Base-by-base conservation (phyloP, 2,797 vertebrate genomes). In the Rhynchonycteris naso region DNA sequence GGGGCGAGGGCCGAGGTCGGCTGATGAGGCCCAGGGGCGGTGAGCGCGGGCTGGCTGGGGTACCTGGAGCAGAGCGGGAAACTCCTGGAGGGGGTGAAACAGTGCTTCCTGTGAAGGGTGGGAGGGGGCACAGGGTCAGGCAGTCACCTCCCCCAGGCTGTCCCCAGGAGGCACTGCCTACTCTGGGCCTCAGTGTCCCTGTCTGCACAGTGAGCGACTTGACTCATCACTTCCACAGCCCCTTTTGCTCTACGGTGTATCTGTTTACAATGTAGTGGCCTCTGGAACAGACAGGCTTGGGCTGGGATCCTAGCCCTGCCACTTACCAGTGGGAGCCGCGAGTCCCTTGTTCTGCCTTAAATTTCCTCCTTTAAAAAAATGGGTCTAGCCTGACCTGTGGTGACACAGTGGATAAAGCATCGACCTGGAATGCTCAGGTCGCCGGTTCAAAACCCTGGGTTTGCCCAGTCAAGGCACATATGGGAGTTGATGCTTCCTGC, bases 1-100 rank as follows among this genome's bases (percentile, higher is more conserved):
- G 97, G 7, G 99, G 98, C 4, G 99, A 99, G 0, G 99, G 99
- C 1, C 99, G 98, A 0, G 99, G 99, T 8, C 99, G 98, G 10
- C 99, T 98, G 82, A 99, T 98, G 96, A 99, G 98, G 65, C 98
- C 98, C 91, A 97, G 68, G 68, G 99, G 98, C 11, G 99, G 98
- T 61, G 99, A 98, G 28, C 98, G 98, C 0, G 98, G 98, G 16
- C 99, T 98, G 87, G 98, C 99, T n/a, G 99, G 99, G 97, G 98
- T 99, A 94, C 98, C 98, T 0, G 98, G 96, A 54, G 95, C 92
- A 0, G 97, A 97, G 76, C 96, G 97, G 19, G 96, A 97, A 63
- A 90, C 85, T 56, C 97, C 96, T 0, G 98, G 91, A 95, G 98
- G 93, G 78, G 96, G 78, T 69, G 98, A 88, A 97, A 98, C 65